Base-by-base conservation (phyloP, 2,113 vertebrate genomes). In the Synchiropus splendidus region DNA sequence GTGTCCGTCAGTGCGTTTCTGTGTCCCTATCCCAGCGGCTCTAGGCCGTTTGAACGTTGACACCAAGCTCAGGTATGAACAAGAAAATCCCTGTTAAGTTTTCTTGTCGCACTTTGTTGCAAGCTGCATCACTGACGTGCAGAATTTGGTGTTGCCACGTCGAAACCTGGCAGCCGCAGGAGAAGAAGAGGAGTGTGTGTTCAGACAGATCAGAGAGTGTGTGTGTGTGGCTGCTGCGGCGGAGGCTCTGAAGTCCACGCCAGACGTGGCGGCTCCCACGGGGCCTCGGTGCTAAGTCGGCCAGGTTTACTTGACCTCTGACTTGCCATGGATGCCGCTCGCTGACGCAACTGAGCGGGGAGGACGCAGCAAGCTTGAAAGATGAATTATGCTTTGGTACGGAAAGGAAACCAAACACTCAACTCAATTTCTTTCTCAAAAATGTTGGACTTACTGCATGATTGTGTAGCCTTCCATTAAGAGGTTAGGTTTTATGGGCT, bases 71-170 rank as follows among this genome's bases (percentile, higher is more conserved):
- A 83, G 67, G 72, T 86, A 88, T 66, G 81, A 92, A 87, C 78
- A 88, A 88, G 87, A 88, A 91, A 88, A 89, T 86, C 81, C 79
- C 80, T 86, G 74, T 86, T 83, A 84, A 84, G 77, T 87, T 88
- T 79, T 89, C 86, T 89, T 84, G 78, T 84, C 36, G 46, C 80
- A 81, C 70, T 86, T 48, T 85, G 80, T 85, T 57, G 83, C 67
- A 67, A 85, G 67, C 71, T 74, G 42, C 66, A 50, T 32, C 72
- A 69, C 48, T 31, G 45, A 4, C 16, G 59, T 85, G 77, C 51
- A 69, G 86, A 91, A 90, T 90, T 75, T 88, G 15, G 2, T 61
- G 16, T 58, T 55, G 32, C 55, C 48, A 12, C 54, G 73, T 53
- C 4, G 64, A 90, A 85, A 63, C 74, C 70, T 67, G 18, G 37